Base-by-base conservation (phyloP, 2,888 invertebrate genomes). In the Hermaeophaga mercurialis region DNA sequence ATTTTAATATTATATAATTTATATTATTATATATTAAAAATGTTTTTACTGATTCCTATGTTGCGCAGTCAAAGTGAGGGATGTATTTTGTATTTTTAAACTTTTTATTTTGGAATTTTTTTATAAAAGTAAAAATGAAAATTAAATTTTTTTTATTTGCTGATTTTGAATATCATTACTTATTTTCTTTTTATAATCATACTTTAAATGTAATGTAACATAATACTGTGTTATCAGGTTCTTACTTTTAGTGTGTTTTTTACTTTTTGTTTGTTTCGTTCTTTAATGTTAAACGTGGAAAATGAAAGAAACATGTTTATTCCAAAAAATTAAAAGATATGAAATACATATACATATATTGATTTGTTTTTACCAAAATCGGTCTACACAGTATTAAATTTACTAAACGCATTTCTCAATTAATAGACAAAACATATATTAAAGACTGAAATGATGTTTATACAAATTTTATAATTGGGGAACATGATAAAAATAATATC, bases 21-120 rank as follows among this genome's bases (percentile, higher is more conserved):
- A 65, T 64, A 67, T 64, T 59, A 66, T 64, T 55, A 58, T 56
- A 61, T 66, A 66, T 68, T 69, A 65, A 61, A 66, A 66, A 55
- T 57, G 39, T 70, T 71, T 70, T 71, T 68, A 71, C 70, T 71
- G 73, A 74, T 73, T 73, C 73, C 73, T 73, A 71, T 59, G 64
- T 64, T 64, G 63, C 66, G 62, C 64, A 54, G 59, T 45, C 54
- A 55, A 61, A 58, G 56, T 59, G 58, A 49, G 56, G 58, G 56
- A 55, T 55, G 4, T 5, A 55, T 46, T 41, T 44, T 50, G 46
- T 53, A 14, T 26, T 55, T 38, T 52, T 31, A 39, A 33, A 11
- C 17, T 15, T 31, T 36, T 36, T n/a, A 12, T 31, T 15, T 34
- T 52, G 31, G 17, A 33, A 15, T 52, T 44, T 41, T 44, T 6